Conservation (phyloP, 2,797 vertebrate species). For the Poliocrania exsul region DNA sequence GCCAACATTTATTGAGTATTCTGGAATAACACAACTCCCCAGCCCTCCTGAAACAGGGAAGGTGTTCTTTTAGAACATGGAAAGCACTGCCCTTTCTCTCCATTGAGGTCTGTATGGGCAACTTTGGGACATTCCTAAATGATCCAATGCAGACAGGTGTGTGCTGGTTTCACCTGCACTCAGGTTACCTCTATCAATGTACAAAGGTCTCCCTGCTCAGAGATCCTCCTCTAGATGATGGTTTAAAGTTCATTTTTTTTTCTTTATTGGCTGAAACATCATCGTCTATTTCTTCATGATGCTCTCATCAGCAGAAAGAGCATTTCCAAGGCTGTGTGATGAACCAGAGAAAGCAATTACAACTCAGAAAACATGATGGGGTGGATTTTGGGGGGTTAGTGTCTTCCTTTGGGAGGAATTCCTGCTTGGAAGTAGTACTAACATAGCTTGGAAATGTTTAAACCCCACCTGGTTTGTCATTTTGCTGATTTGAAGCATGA, state of each 20-base stretch:
- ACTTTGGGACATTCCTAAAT: not conserved
- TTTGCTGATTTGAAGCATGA: not conserved
- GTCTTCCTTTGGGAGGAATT: not conserved
- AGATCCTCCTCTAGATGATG: not conserved
- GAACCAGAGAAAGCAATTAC: not conserved
- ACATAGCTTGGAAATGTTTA: not conserved
- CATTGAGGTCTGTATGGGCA: not conserved
- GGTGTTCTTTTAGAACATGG: not conserved
- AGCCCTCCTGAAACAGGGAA: not conserved
- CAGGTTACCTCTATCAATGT: accelerated
- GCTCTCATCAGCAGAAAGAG: not conserved
- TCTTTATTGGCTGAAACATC: not conserved
- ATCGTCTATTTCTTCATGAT: not conserved
- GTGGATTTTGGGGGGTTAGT: accelerated
- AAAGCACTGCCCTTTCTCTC: not conserved
- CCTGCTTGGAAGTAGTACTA: not conserved
- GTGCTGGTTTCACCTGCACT: not conserved
- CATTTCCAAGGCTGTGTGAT: not conserved
- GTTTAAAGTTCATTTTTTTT: not conserved
- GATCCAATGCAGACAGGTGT: not conserved
- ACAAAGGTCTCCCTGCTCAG: not conserved
- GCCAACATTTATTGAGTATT: not conserved
- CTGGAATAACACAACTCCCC: not conserved
- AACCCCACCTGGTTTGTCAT: not conserved
- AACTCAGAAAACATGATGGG: not conserved